These are phyloP conservation scores for Sarcophaga rosellei DNA, from an alignment of 2,888 invertebrate species.

Conservation along the genomic window DNA sequence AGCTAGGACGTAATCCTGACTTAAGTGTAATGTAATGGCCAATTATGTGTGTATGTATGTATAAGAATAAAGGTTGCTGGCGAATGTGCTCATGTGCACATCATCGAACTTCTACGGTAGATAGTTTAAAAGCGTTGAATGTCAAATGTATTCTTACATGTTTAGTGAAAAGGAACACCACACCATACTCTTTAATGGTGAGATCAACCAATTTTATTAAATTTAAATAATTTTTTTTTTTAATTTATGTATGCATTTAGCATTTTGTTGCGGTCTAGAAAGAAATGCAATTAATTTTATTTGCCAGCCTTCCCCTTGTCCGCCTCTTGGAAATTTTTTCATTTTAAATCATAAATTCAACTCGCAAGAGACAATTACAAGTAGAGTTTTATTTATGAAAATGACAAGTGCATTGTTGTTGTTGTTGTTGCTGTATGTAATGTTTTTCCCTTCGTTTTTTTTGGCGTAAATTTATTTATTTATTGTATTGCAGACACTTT, in stretches of 20 bases:
- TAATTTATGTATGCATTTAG: slow-evolving; percentile 61
- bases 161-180: too few species aligned
- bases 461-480: not conserved
- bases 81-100: too few species aligned
- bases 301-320: slow-evolving; percentile 20
- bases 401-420: slow-evolving; percentile 62
- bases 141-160: too few species aligned
- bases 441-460: slow-evolving; percentile 2
- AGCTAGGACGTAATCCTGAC: too few species aligned
- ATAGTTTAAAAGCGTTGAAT: too few species aligned
- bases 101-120: too few species aligned
- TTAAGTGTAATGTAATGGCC: too few species aligned
- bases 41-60: too few species aligned
- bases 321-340: slow-evolving; percentile 35
- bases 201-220: not conserved
- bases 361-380: slow-evolving; percentile 65
- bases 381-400: slow-evolving; percentile 69
- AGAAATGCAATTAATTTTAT: slow-evolving; percentile 67
- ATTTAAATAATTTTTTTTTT: slow-evolving; percentile 64
- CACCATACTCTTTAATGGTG: too few species aligned
- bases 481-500: not conserved
- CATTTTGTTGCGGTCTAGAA: slow-evolving; percentile 68
- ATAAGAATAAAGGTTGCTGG: too few species aligned
- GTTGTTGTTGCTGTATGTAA: slow-evolving; percentile 19
- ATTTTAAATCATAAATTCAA: slow-evolving; percentile 62